Conservation (phyloP, 2,888 invertebrate species). For the Villa cingulata region DNA sequence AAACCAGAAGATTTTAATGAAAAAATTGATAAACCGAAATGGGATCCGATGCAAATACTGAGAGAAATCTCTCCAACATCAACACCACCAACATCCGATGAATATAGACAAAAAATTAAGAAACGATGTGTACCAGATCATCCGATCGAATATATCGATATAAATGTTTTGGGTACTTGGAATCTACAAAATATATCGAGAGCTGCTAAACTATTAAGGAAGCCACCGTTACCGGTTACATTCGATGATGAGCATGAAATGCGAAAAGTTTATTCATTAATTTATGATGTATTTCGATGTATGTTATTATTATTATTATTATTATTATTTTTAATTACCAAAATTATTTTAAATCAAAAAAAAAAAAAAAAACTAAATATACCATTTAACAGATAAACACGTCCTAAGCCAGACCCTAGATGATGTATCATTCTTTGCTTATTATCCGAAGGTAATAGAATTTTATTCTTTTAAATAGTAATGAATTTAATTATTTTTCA, state of each 20-base stretch:
- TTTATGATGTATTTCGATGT: constrained; percentile 45
- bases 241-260: constrained; percentile 41
- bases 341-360: no score
- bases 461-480: background rate
- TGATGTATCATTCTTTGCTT: constrained; percentile 36
- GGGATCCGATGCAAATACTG: constrained; percentile 23
- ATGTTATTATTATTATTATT: constrained; percentile 18
- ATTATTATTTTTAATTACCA: no score
- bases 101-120: constrained; percentile 12
- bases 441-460: constrained; percentile 24
- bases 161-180: constrained; percentile 23
- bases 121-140: constrained; percentile 19
- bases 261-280: constrained; percentile 40
- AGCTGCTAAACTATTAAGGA: constrained; percentile 27
- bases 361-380: no score
- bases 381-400: constrained; percentile 42
- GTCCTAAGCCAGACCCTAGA: constrained; percentile 38
- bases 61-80: constrained; percentile 21
- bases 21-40: constrained; percentile 23
- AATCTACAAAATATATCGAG: constrained; percentile 25
- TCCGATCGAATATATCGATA: constrained; percentile 23
- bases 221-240: constrained; percentile 23
- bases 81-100: constrained; percentile 18
- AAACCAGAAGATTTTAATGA: constrained; percentile 19
- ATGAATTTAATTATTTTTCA: background rate